Evolutionary conservation across 2,113 vertebrate genomes (phyloP).

Genomic region (Ptyas mucosa): DNA sequence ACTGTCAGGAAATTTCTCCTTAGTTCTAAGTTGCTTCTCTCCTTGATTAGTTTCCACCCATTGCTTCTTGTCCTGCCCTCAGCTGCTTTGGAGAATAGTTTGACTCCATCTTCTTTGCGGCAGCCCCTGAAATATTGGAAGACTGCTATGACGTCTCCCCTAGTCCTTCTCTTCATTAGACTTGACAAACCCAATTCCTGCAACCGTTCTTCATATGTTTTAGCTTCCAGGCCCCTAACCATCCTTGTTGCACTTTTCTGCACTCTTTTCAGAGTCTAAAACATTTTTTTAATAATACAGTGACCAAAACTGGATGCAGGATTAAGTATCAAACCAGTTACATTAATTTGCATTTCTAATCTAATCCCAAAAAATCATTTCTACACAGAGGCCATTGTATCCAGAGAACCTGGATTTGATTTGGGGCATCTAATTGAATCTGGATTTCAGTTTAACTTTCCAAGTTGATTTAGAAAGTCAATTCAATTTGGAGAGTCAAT

Average conservation of each 20-base stretch:
- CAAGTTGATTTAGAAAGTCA: not conserved
- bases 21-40: no score
- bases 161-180: accelerated
- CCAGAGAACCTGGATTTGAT: not conserved
- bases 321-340: not conserved
- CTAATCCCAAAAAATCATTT: not conserved
- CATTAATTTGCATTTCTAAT: not conserved
- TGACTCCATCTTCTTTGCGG: no score
- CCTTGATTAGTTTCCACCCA: no score
- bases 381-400: not conserved
- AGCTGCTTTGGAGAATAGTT: no score
- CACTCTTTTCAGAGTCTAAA: not conserved
- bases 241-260: not conserved
- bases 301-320: not conserved
- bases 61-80: no score
- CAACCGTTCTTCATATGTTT: not conserved
- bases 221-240: not conserved
- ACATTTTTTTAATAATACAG: not conserved
- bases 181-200: not conserved
- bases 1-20: no score
- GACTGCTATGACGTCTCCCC: no score
- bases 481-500: not conserved
- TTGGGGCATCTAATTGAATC: not conserved
- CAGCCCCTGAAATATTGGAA: no score
- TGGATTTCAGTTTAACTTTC: not conserved